Conservation (phyloP, 2,797 vertebrate species). For the Oryzias sinensis region DNA sequence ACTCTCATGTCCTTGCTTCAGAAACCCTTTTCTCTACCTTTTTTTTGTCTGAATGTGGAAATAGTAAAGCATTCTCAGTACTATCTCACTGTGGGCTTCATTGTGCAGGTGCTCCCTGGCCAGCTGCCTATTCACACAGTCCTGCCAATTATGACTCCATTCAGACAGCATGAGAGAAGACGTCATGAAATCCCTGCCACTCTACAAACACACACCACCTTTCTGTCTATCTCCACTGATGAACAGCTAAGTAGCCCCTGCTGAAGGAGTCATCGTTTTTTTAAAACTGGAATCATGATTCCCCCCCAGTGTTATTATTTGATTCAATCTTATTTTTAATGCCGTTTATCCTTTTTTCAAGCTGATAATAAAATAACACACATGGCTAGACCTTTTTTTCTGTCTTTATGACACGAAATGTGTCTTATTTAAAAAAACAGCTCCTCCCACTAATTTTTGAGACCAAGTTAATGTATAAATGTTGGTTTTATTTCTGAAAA, state of each 20-base stretch:
- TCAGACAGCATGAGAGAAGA: constrained; percentile 80
- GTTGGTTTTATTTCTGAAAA: no score
- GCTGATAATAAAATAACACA: no score
- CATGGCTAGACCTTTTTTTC: no score
- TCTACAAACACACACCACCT: constrained; percentile 36
- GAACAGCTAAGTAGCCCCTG: constrained; percentile 3
- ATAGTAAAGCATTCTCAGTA: constrained; percentile 60
- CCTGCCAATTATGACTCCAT: constrained; percentile 89
- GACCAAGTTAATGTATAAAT: no score
- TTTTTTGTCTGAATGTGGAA: constrained; percentile 25
- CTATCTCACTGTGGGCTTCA: constrained; percentile 64
- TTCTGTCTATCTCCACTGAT: constrained; percentile 1
- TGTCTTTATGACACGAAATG: no score
- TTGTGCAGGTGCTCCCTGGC: constrained; percentile 75
- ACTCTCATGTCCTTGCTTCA: constrained; percentile 19
- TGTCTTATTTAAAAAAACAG: no score
- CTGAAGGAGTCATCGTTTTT: constrained; percentile 25
- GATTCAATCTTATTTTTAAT: no score
- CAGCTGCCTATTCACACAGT: constrained; percentile 88
- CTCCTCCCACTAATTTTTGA: no score
- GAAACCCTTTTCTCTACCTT: constrained; percentile 12
- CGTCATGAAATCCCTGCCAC: constrained; percentile 65
- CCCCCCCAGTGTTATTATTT: no score
- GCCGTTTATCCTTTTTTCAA: no score
- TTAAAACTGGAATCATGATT: no score